phyloP scores from a whole-genome alignment of 2,888 invertebrate species.

The Calameuta idolon region DNA sequence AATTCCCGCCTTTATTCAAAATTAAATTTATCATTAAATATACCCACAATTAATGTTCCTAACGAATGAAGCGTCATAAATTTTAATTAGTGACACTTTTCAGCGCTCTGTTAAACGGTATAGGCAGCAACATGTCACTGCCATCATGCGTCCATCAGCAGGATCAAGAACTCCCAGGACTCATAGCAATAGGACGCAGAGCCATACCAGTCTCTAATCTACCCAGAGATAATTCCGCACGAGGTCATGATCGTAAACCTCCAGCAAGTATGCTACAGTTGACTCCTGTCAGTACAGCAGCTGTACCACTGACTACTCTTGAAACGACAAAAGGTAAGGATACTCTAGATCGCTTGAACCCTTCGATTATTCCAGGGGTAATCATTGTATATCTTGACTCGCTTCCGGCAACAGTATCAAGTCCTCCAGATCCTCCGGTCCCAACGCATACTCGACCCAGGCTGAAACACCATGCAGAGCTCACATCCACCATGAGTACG shows the following conservation, averaged over 20 bases:
- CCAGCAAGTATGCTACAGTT: conserved; percentile 49
- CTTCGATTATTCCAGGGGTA: neutral
- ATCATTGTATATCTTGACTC: neutral
- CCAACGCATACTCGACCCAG: conserved; percentile 24
- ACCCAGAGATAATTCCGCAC: conserved; percentile 20
- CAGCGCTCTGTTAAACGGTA: conserved; percentile 46
- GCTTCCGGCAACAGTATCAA: neutral
- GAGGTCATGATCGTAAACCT: conserved; percentile 18
- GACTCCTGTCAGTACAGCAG: conserved; percentile 48
- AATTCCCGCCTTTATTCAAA: neutral
- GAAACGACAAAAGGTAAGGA: conserved; percentile 41
- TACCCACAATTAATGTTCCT: neutral
- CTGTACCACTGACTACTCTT: conserved; percentile 43
- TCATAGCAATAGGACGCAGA: conserved; percentile 27
- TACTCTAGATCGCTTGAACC: neutral
- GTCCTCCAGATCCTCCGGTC: conserved; percentile 18
- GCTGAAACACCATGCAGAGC: conserved; percentile 47
- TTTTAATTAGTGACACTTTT: neutral
- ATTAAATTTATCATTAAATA: neutral
- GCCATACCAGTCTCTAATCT: conserved; percentile 23
- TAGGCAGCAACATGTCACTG: conserved; percentile 61
- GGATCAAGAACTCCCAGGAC: conserved; percentile 46
- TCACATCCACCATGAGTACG: conserved; percentile 66
- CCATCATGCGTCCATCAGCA: conserved; percentile 56
- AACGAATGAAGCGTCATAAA: neutral